Evolutionary conservation across 2,113 vertebrate species (phyloP).

Genomic region (Hydropotes inermis): DNA sequence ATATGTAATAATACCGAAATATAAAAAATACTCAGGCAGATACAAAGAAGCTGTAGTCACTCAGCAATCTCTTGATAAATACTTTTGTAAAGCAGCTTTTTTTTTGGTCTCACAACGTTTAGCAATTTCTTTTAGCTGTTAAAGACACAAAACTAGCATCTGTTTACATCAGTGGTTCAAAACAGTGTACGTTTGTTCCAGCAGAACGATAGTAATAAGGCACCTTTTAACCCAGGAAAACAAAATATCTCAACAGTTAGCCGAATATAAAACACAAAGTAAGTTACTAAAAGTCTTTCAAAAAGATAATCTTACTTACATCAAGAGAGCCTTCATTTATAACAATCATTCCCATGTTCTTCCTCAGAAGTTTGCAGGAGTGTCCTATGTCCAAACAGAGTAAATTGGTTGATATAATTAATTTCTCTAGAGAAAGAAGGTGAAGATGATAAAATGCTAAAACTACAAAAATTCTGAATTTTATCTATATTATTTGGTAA

Average conservation of each 20-base stretch:
- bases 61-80: slow-evolving; percentile 12
- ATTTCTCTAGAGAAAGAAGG: not conserved
- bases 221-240: not conserved
- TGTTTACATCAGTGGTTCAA: not conserved
- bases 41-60: not conserved
- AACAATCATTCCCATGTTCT: slow-evolving; percentile 98
- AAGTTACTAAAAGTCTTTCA: not conserved
- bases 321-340: slow-evolving; percentile 97
- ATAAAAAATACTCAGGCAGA: not conserved
- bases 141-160: not conserved
- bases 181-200: not conserved
- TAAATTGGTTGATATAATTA: not conserved
- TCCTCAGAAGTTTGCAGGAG: slow-evolving; percentile 95
- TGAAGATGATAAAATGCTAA: not conserved
- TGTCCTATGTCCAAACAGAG: slow-evolving; percentile 85
- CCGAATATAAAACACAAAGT: not conserved
- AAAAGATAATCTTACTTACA: slow-evolving; percentile 86
- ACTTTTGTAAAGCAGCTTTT: not conserved
- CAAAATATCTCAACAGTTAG: not conserved
- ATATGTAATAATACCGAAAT: not conserved
- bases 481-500: not conserved
- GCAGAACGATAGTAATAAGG: not conserved
- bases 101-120: not conserved
- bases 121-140: slow-evolving; percentile 54
- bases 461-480: not conserved